Percentiles rank a stretch among this genome's conserved stretches.
Evolutionary conservation across 2,113 vertebrate species (phyloP).

Genomic region (cattle (Bos taurus)): DNA sequence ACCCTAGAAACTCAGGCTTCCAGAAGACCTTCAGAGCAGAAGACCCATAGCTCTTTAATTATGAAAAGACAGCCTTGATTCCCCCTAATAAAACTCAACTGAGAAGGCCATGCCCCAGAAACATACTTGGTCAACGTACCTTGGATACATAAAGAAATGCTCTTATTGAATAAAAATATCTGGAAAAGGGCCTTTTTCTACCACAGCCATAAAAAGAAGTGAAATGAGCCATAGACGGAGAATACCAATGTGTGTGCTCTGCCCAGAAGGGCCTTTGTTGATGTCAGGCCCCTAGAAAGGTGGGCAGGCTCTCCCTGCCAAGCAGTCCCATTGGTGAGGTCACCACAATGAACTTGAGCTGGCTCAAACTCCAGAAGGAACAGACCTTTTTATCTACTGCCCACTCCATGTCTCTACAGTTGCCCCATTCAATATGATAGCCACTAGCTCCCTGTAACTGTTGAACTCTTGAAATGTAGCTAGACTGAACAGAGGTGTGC

Average conservation of each 20-base stretch:
- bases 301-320: not conserved
- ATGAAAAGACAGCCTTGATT: not conserved
- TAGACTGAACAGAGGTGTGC: not conserved
- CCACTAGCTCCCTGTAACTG: not conserved
- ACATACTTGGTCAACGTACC: not conserved
- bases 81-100: not conserved
- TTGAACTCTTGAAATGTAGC: not conserved
- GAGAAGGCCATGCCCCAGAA: not conserved
- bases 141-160: not conserved
- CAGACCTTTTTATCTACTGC: not conserved
- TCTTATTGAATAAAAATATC: not conserved
- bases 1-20: not conserved
- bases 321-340: not conserved
- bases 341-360: not conserved
- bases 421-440: not conserved
- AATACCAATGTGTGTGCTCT: not conserved
- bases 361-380: not conserved
- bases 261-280: not conserved
- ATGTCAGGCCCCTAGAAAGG: not conserved
- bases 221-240: not conserved
- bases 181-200: not conserved
- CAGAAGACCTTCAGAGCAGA: not conserved
- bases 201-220: not conserved
- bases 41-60: not conserved
- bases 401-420: not conserved